Base-by-base conservation (phyloP, 2,888 invertebrate species). In the Chaetogeoica ovagalla region DNA sequence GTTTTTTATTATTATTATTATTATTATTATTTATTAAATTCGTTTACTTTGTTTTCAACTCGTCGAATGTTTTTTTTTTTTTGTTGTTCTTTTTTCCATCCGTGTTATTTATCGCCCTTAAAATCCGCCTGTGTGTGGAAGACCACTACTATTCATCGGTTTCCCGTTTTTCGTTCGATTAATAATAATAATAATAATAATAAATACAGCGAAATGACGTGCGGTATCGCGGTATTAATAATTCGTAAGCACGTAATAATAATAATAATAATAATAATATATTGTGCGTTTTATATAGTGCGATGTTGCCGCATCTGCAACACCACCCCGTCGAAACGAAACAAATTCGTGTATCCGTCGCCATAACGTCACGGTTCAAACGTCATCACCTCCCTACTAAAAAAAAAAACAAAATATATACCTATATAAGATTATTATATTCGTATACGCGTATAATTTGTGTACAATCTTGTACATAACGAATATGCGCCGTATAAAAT, bases 351-450 rank as follows among this genome's bases (percentile, higher is more conserved):
- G 43, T 43, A 9, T 43, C 4, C 7, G 7, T 43, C 9, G 68
- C 60, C 68, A 76, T 76, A 68, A 76, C 76, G 76, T 76, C 76
- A 68, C 60, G 68, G 48, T 76, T 68, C 76, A 69, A 76, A 69
- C 76, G 48, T 68, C 76, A 60, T 68, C 68, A 76, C 76, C 23
- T 60, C 68, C 76, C 76, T 23, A 52, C 43, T 7, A 43, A 1
- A 43, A 9, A n/a, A n/a, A n/a, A n/a, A n/a, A n/a, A n/a, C n/a
- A n/a, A 52, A 8, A 71, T 71, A 71, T 52, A 63, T 37, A 52
- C 43, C 37, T 55, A 9, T 55, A 57, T 17, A 8, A 39, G 8
- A n/a, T n/a, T n/a, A n/a, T n/a, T n/a, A 23, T 9, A 13, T 68
- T 17, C 23, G 17, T 2, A 65, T 57, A 48, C 15, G 48, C 15